Evolutionary conservation across 2,113 vertebrate genomes (phyloP).

Genomic region (Crotalus horridus): DNA sequence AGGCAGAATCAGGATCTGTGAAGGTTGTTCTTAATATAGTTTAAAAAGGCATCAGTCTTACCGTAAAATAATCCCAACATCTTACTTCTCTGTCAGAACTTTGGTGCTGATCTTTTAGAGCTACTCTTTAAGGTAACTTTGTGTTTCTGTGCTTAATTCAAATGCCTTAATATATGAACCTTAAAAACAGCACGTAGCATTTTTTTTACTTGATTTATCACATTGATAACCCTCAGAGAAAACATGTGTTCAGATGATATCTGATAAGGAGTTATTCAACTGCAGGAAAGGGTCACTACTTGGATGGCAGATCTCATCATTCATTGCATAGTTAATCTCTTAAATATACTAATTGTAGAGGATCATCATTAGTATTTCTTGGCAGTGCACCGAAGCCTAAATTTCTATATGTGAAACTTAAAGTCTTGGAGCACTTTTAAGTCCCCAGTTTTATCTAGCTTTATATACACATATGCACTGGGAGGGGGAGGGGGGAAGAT

Average conservation of each 20-base stretch:
- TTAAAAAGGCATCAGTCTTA: conserved; percentile 77
- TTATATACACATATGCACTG: conserved; percentile 42
- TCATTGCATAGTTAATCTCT: conserved; percentile 55
- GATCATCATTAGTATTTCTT: conserved; percentile 70
- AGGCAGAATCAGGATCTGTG: conserved; percentile 56
- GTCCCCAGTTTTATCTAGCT: conserved; percentile 60
- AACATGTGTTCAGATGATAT: conserved; percentile 14
- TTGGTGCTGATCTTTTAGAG: conserved; percentile 37
- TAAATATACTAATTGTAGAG: conserved; percentile 69
- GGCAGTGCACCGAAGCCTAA: conserved; percentile 68
- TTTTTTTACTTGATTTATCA: conserved; percentile 17
- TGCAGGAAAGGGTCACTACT: conserved; percentile 13
- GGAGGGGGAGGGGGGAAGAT: neutral
- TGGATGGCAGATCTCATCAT: conserved; percentile 47
- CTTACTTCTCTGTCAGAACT: conserved; percentile 62
- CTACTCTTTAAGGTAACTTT: conserved; percentile 31
- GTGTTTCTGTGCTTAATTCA: neutral
- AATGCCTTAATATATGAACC: conserved; percentile 28
- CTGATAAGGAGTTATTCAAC: conserved; percentile 39
- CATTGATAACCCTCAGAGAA: neutral
- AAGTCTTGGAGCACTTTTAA: conserved; percentile 72
- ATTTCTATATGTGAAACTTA: conserved; percentile 69
- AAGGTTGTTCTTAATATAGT: conserved; percentile 70
- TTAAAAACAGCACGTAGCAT: neutral
- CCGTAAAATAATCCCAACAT: conserved; percentile 72